Evolutionary conservation across 2,797 vertebrate species (phyloP), one percentile per base, ranked within the genome.

Genomic region (Rhodeus uyekii): DNA sequence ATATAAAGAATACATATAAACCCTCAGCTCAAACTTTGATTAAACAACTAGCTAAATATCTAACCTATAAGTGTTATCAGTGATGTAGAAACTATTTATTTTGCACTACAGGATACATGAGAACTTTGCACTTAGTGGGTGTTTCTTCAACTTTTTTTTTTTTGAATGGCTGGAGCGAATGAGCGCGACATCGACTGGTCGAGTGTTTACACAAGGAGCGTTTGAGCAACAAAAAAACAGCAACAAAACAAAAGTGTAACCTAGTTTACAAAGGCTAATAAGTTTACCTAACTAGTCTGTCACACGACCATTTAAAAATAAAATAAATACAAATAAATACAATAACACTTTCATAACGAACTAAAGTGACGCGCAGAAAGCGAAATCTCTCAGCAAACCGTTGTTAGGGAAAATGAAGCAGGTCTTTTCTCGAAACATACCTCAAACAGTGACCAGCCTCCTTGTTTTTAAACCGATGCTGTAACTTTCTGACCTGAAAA

Each of bases 341-440:
- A 69, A 48, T 19, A 48, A 34, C 18, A 32, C 3, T 16, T 44
- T 12, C 3, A 73, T 18, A 48, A 16, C 39, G 13, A 53, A 55
- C n/a, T 1, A 65, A 29, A 55, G 34, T 22, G 27, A 42, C 16
- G 24, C 5, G 18, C 9, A 53, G 4, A 78, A 55, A 68, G 36
- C 27, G 19, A 68, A 29, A 50, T 78, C 16, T 61, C 27, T 32
- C 6, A 48, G 46, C 8, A 42, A 42, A 42, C 39, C n/a, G 32
- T 36, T 53, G n/a, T 24, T 10, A 19, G 9, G 4, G 44, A 4
- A 53, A 48, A 77, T 10, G 2, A 67, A 39, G 14, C n/a, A 18
- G 14, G 18, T 34, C 2, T 44, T 69, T 69, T 44, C 24, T 68
- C 13, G 6, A 55, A 78, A 72, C 78, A 24, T 80, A 80, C 78